Evolutionary conservation across 2,888 invertebrate genomes (phyloP), one percentile per base, ranked within the genome.

Genomic region (Parthenolecanium corni): DNA sequence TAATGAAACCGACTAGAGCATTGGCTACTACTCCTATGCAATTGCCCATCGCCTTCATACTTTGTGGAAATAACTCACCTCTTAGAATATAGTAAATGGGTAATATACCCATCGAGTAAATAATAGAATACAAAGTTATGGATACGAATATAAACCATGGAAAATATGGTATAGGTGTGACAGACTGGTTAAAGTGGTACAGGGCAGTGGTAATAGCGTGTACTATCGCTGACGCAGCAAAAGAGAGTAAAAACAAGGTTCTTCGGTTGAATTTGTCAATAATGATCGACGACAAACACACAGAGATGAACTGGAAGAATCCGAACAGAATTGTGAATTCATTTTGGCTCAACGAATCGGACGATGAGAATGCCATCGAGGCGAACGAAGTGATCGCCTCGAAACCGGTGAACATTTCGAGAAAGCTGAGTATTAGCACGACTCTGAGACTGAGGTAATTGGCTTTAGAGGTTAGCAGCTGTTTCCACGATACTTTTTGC

Each of bases 321-420:
- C 68, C 69, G 51, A 68, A 69, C 21, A 67, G 63, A 16, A 68
- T 68, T 4, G 68, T 69, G 63, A 67, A 67, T 62, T 66, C 57
- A 46, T 66, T 64, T 3, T 68, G 62, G 40, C 64, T 67, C 9
- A 68, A 61, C 9, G 65, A 66, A n/a, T 66, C 66, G 1, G 67
- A 42, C 9, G n/a, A 54, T 9, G 67, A 65, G 40, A 69, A 69
- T 25, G 63, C 67, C 2, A 63, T 49, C 12, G 67, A 65, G 9
- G 67, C 67, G 46, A 66, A 69, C 1, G 67, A 67, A n/a, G 67
- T 67, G 9, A 69, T 57, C 4, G 58, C 47, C 1, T 31, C 31
- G 40, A 58, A 38, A 14, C 49, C 49, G 11, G 58, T 49, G 6
- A 36, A n/a, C 20, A 16, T 23, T 3, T 31, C 21, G 16, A 49